phyloP scores from a whole-genome alignment of 2,797 vertebrate genomes.

The Myotis planiceps region DNA sequence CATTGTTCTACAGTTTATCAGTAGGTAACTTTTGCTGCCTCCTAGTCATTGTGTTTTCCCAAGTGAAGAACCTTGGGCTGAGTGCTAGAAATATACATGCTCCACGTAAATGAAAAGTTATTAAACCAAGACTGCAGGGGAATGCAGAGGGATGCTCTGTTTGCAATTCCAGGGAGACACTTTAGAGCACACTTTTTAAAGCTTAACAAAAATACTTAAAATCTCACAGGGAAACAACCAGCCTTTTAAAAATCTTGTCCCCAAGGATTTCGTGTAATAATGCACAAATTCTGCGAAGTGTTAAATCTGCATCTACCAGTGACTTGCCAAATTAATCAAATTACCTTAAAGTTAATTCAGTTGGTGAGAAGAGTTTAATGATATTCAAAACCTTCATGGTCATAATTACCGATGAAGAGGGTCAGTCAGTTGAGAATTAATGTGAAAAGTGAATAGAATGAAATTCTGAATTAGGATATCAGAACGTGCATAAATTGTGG shows the following conservation, averaged over 20 bases:
- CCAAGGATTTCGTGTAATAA: conserved; percentile 86
- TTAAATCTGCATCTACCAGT: conserved; percentile 87
- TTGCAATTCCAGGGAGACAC: conserved; percentile 83
- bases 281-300: conserved; percentile 83
- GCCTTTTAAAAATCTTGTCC: conserved; percentile 77
- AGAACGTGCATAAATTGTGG: conserved; percentile 69
- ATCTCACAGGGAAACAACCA: conserved; percentile 80
- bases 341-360: conserved; percentile 88
- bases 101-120: conserved; percentile 85
- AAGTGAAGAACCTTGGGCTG: conserved; percentile 83
- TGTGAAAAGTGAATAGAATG: conserved; percentile 85
- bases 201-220: conserved; percentile 85
- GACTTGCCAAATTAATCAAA: conserved; percentile 88
- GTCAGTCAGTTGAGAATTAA: conserved; percentile 88
- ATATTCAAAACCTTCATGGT: conserved; percentile 87
- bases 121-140: conserved; percentile 83
- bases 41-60: conserved; percentile 83
- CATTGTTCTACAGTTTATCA: conserved; percentile 82
- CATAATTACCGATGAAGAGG: conserved; percentile 89
- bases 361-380: conserved; percentile 87
- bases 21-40: conserved; percentile 80
- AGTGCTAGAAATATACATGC: conserved; percentile 75
- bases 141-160: conserved; percentile 82
- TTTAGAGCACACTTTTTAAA: conserved; percentile 84
- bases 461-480: conserved; percentile 85